These are phyloP conservation scores for Amphibalanus amphitrite DNA, from an alignment of 1,140 invertebrate species.

Conservation along the genomic window DNA sequence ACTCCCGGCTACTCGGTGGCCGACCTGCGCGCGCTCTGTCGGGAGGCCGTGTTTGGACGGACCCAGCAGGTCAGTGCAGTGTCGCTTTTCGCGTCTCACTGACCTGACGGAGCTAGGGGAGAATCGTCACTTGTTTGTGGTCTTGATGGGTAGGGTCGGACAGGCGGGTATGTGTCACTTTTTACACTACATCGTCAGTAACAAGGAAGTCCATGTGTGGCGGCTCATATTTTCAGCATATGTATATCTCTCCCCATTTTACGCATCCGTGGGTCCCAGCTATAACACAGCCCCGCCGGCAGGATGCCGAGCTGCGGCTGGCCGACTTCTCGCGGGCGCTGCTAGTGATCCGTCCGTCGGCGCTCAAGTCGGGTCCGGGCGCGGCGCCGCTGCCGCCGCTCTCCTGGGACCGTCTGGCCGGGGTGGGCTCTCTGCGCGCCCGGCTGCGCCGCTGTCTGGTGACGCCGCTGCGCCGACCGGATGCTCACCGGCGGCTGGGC, in stretches of 20 bases:
- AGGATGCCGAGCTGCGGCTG: neutral
- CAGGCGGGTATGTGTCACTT: too few relatives aligned
- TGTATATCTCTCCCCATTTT: too few relatives aligned
- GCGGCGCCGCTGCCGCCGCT: conserved; percentile 31
- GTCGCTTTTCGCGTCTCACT: too few relatives aligned
- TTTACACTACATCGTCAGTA: too few relatives aligned
- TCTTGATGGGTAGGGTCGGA: too few relatives aligned
- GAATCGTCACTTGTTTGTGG: too few relatives aligned
- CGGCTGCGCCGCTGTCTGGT: conserved; percentile 40
- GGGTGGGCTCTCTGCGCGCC: conserved; percentile 41
- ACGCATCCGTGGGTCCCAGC: too few relatives aligned
- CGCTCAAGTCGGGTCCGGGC: conserved; percentile 34
- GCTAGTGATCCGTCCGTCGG: conserved; percentile 30
- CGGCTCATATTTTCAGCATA: too few relatives aligned
- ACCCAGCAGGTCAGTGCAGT: too few relatives aligned
- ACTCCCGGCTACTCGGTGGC: conserved; percentile 35
- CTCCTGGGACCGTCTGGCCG: conserved; percentile 42
- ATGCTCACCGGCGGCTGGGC: conserved; percentile 38
- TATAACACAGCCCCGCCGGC: neutral
- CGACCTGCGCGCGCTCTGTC: conserved; percentile 27
- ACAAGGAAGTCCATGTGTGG: too few relatives aligned
- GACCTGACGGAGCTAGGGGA: too few relatives aligned
- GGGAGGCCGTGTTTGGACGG: neutral
- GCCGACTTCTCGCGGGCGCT: conserved; percentile 19
- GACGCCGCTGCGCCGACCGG: conserved; percentile 42